Conservation (phyloP, 2,888 invertebrate species). For the Crossocerus cetratus region DNA sequence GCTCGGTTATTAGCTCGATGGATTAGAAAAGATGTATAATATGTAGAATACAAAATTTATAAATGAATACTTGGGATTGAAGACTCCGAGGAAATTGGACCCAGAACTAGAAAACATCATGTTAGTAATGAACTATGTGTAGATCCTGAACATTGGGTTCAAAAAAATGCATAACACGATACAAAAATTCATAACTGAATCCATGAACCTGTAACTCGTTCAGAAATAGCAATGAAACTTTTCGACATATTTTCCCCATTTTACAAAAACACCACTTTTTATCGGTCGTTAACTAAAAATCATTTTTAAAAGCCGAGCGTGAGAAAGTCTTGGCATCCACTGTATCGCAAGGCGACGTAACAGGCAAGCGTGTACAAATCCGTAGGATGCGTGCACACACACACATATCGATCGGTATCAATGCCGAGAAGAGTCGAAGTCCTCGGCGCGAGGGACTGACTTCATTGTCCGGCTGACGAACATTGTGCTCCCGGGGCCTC, state of each 20-base stretch:
- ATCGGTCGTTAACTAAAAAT: too few species aligned
- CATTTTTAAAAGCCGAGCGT: not conserved
- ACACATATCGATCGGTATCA: conserved; percentile 67
- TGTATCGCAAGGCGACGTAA: conserved; percentile 46
- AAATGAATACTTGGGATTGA: not conserved
- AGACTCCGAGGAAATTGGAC: not conserved
- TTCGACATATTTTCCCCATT: too few species aligned
- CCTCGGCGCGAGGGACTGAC: conserved; percentile 55
- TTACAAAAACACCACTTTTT: too few species aligned
- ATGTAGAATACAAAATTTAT: not conserved
- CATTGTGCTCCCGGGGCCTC: conserved; percentile 63
- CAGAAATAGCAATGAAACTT: too few species aligned
- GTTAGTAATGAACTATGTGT: too few species aligned
- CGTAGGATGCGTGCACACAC: conserved; percentile 25
- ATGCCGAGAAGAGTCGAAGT: conserved; percentile 46
- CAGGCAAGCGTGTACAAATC: conserved; percentile 27
- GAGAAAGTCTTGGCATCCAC: conserved; percentile 18
- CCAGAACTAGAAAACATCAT: not conserved
- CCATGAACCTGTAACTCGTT: too few species aligned
- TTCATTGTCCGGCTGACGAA: conserved; percentile 64
- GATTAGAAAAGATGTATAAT: too few species aligned
- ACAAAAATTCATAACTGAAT: too few species aligned
- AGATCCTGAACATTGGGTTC: too few species aligned
- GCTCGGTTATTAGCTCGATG: too few species aligned
- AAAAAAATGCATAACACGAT: too few species aligned